A percentile compares a stretch with the other conserved stretches of the same genome.
Conservation (phyloP, 2,888 invertebrate genomes). For the Flexamia atlantica region DNA sequence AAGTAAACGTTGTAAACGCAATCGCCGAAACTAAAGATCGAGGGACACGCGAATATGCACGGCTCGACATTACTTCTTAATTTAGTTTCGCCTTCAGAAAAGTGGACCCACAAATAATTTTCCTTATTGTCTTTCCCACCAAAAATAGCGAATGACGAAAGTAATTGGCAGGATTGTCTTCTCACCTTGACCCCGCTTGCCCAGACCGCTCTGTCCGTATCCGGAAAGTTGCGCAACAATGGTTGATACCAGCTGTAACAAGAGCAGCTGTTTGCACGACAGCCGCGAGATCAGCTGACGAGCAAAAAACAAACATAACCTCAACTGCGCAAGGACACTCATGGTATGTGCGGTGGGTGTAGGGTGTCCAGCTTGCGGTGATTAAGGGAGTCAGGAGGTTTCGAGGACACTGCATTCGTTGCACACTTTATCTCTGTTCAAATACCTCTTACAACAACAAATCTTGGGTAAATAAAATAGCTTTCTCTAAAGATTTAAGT, state of each 20-base stretch:
- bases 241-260: slow-evolving; percentile 2
- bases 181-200: background rate
- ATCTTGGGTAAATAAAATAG: too few relatives aligned
- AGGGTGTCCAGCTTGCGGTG: background rate
- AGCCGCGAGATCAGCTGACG: background rate
- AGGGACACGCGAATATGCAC: too few relatives aligned
- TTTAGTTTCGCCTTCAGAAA: background rate
- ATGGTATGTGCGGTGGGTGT: background rate
- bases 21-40: too few relatives aligned
- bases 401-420: background rate
- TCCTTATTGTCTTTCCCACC: background rate
- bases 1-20: too few relatives aligned
- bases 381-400: background rate
- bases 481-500: too few relatives aligned
- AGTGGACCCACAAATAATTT: background rate
- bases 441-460: too few relatives aligned
- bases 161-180: background rate
- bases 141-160: background rate
- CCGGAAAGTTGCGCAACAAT: background rate
- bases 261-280: background rate
- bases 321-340: slow-evolving; percentile 8
- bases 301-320: slow-evolving; percentile 1
- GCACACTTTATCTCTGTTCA: too few relatives aligned
- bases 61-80: too few relatives aligned
- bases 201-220: background rate